Conservation (phyloP, 1,140 invertebrate species). For the Ceratosolen fusciceps region DNA sequence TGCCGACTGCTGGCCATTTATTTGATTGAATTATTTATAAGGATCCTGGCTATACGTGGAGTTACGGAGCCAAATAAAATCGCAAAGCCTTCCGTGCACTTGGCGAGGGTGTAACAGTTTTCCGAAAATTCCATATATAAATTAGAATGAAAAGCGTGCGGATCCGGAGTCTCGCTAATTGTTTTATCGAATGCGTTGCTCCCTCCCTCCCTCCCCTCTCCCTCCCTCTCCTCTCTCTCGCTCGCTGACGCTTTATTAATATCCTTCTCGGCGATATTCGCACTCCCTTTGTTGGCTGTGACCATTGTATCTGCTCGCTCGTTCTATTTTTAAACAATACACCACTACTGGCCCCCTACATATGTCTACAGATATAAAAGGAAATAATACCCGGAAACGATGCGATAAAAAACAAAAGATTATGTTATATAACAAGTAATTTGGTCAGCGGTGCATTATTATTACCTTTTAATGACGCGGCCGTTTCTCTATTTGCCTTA, state of each 20-base stretch:
- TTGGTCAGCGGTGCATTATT: no score
- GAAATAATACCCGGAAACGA: background rate
- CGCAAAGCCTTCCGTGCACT: background rate
- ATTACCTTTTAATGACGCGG: no score
- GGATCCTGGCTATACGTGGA: background rate
- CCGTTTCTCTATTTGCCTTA: no score
- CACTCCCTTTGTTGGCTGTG: background rate
- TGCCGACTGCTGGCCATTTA: background rate
- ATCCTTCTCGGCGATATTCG: background rate
- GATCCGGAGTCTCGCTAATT: background rate
- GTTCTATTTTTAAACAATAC: background rate
- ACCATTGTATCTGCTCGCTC: background rate
- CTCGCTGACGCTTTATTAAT: background rate
- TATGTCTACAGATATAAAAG: background rate
- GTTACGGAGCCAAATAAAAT: background rate
- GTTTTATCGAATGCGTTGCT: no score
- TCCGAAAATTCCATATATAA: background rate
- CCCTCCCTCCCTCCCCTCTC: no score
- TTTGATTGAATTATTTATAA: constrained; percentile 1
- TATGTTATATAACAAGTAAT: background rate
- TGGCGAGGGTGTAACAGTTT: background rate
- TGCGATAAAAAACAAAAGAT: background rate
- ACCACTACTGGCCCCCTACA: background rate
- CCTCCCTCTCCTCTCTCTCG: no score
- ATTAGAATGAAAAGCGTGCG: background rate